phyloP scores from a whole-genome alignment of 2,888 invertebrate genomes.

The Ashinkailepas kermadecensis region DNA sequence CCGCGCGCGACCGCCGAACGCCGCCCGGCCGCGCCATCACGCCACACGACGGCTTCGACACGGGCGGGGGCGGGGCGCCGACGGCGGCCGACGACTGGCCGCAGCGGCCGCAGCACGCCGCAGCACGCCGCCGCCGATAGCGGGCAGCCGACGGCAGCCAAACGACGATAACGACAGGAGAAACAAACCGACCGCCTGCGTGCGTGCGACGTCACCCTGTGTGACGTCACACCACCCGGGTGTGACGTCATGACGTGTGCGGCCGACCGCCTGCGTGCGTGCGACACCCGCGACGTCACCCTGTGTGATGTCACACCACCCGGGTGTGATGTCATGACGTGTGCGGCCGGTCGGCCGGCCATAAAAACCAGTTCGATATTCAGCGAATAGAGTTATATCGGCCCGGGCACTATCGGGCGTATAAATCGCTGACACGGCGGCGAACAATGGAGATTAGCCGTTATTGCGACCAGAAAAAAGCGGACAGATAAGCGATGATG shows the following conservation, averaged over 20 bases:
- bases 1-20: too few relatives aligned
- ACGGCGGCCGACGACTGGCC: neutral
- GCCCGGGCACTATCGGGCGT: neutral
- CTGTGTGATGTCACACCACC: neutral
- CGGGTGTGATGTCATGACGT: neutral
- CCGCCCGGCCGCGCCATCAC: too few relatives aligned
- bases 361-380: neutral
- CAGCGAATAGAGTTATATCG: constrained; percentile 9
- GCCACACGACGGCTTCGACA: neutral
- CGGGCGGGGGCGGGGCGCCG: neutral
- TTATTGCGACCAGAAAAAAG: neutral
- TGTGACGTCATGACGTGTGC: neutral
- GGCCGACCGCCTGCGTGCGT: neutral
- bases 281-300: neutral
- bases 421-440: neutral
- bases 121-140: neutral
- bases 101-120: neutral
- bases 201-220: neutral
- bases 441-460: constrained; percentile 9
- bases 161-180: neutral
- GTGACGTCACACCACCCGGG: neutral
- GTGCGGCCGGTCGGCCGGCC: neutral
- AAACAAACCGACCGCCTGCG: constrained; percentile 4
- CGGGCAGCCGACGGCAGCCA: neutral
- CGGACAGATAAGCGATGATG: neutral